Evolutionary conservation across 2,113 vertebrate species (phyloP).

Genomic region (Paedocypris sp.): DNA sequence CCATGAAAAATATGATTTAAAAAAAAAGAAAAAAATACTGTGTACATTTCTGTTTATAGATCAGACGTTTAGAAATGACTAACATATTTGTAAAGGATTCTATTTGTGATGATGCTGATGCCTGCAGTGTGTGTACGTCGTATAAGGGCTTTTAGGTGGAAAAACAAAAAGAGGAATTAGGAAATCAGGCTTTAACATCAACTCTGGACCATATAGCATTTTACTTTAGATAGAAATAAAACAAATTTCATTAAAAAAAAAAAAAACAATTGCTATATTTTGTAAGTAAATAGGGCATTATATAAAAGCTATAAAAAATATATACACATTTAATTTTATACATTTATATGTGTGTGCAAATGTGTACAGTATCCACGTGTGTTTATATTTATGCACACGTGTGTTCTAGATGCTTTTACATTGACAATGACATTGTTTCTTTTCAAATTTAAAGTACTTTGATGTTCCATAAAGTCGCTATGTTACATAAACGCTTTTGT

Average conservation of each 20-base stretch:
- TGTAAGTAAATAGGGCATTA: too few relatives aligned
- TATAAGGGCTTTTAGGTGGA: slow-evolving; percentile 26
- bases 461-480: too few relatives aligned
- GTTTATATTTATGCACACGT: too few relatives aligned
- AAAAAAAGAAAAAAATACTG: too few relatives aligned
- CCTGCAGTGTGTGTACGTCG: background rate
- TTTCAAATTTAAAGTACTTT: slow-evolving; percentile 12
- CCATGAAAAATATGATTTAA: too few relatives aligned
- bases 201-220: background rate
- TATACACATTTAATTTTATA: too few relatives aligned
- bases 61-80: background rate
- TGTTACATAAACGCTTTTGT: too few relatives aligned
- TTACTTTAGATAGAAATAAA: background rate
- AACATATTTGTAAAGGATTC: background rate
- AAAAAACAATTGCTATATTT: background rate
- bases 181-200: background rate
- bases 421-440: too few relatives aligned
- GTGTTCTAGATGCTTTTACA: too few relatives aligned
- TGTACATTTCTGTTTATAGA: too few relatives aligned
- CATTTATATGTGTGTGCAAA: background rate
- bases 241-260: background rate
- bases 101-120: background rate
- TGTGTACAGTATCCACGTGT: too few relatives aligned
- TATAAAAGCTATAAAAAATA: too few relatives aligned
- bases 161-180: background rate